Evolutionary conservation across 2,113 vertebrate genomes (phyloP).

Genomic region (Calypte anna): DNA sequence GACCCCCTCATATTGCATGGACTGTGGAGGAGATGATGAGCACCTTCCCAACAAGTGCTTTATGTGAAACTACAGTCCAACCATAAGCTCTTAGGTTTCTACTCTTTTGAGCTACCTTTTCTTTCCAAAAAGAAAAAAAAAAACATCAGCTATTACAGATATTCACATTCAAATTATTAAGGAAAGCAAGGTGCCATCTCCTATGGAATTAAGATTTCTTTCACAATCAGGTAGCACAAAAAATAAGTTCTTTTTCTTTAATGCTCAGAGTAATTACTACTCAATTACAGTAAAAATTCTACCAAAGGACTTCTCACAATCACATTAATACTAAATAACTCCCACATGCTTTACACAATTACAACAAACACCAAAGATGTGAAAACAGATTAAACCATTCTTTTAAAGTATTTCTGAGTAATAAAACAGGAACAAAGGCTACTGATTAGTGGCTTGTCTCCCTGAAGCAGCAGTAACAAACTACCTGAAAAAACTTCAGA

Average conservation of each 20-base stretch:
- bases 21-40: not conserved
- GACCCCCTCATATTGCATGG: not conserved
- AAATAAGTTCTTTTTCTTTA: not conserved
- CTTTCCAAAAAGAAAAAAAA: not conserved
- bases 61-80: not conserved
- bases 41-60: not conserved
- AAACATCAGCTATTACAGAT: not conserved
- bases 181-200: not conserved
- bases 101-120: not conserved
- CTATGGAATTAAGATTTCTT: not conserved
- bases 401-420: not conserved
- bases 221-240: not conserved
- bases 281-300: slow-evolving; percentile 1
- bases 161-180: not conserved
- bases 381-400: not conserved
- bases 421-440: not conserved
- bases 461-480: not conserved
- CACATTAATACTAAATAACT: not conserved
- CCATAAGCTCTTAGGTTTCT: not conserved
- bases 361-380: not conserved
- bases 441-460: not conserved
- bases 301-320: not conserved
- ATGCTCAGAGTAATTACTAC: not conserved
- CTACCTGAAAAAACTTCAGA: not conserved
- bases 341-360: not conserved